Percentiles rank a stretch among this genome's conserved stretches.
These are phyloP conservation scores for Ligdia adustata DNA, from an alignment of 2,888 invertebrate species.

Conservation along the genomic window DNA sequence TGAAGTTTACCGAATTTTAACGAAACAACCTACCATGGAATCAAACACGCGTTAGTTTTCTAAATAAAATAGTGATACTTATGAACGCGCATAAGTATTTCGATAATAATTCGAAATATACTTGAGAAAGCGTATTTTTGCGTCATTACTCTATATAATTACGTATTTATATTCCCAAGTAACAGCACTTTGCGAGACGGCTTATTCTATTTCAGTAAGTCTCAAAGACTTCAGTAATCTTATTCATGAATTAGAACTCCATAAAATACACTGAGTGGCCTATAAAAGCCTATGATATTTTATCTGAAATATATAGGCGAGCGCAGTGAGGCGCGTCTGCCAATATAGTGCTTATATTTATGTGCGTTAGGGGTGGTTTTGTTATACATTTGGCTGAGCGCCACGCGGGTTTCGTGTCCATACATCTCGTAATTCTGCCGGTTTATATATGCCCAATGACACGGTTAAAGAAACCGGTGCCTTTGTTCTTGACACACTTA, in stretches of 20 bases:
- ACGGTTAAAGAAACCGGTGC: not conserved
- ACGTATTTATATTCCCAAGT: too few species aligned
- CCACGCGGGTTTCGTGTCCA: not conserved
- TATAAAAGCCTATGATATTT: conserved; percentile 1
- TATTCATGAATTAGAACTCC: not conserved
- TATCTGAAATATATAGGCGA: conserved; percentile 1
- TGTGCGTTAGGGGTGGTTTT: conserved; percentile 7
- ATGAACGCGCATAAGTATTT: too few species aligned
- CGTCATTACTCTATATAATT: too few species aligned
- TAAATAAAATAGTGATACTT: too few species aligned
- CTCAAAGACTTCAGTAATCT: not conserved
- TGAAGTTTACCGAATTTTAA: too few species aligned
- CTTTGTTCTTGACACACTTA: conserved; percentile 7
- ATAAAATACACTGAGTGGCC: not conserved
- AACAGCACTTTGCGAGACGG: too few species aligned
- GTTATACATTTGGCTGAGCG: conserved; percentile 3
- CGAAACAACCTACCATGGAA: too few species aligned
- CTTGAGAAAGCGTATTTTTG: too few species aligned
- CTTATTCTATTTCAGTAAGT: not conserved
- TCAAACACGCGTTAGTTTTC: too few species aligned
- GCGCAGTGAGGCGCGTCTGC: conserved; percentile 1
- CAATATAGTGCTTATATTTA: conserved; percentile 13
- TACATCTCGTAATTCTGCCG: conserved; percentile 1
- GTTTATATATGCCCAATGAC: conserved; percentile 5
- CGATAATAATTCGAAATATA: too few species aligned